These are phyloP conservation scores for Crambe crambe DNA, from an alignment of 37 sponge, comb jelly and placozoan species.

Conservation along the genomic window DNA sequence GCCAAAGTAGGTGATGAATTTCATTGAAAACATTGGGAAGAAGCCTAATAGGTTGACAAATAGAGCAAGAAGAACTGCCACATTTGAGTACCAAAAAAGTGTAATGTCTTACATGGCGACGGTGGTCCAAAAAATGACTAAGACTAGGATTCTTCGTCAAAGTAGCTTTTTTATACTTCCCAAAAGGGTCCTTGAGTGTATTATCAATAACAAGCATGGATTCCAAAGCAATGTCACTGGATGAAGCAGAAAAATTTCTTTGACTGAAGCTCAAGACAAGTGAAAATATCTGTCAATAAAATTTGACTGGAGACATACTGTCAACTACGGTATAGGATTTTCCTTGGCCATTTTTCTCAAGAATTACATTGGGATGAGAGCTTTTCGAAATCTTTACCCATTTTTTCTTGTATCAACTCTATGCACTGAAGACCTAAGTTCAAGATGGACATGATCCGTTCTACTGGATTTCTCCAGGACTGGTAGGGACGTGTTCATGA, in stretches of 20 bases:
- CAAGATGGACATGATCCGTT: too few relatives aligned
- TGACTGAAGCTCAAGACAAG: too few relatives aligned
- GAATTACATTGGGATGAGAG: conserved; percentile 17
- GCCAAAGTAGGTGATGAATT: conserved; percentile 10
- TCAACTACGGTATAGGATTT: conserved; percentile 11
- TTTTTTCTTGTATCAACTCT: conserved; percentile 23
- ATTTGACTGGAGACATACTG: too few relatives aligned
- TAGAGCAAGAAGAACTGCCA: conserved; percentile 1
- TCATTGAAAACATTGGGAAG: conserved; percentile 1
- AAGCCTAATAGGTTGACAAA: conserved; percentile 1
- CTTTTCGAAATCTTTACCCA: conserved; percentile 16
- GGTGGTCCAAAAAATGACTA: conserved; percentile 39
- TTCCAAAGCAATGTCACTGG: too few relatives aligned
- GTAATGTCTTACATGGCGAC: too few relatives aligned
- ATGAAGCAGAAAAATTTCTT: too few relatives aligned
- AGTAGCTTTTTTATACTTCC: not conserved
- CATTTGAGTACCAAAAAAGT: conserved; percentile 29
- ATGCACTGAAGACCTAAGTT: conserved; percentile 57
- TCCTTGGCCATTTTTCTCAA: not conserved
- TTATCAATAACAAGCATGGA: not conserved
- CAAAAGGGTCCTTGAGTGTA: too few relatives aligned
- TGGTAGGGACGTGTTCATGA: conserved; percentile 25
- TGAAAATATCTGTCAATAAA: conserved; percentile 4
- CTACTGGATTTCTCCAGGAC: not conserved
- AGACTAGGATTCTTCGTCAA: conserved; percentile 1